Percentiles rank a stretch among this genome's conserved stretches.
phyloP scores from a whole-genome alignment of 2,113 vertebrate genomes.

The Puffinus mauretanicus region DNA sequence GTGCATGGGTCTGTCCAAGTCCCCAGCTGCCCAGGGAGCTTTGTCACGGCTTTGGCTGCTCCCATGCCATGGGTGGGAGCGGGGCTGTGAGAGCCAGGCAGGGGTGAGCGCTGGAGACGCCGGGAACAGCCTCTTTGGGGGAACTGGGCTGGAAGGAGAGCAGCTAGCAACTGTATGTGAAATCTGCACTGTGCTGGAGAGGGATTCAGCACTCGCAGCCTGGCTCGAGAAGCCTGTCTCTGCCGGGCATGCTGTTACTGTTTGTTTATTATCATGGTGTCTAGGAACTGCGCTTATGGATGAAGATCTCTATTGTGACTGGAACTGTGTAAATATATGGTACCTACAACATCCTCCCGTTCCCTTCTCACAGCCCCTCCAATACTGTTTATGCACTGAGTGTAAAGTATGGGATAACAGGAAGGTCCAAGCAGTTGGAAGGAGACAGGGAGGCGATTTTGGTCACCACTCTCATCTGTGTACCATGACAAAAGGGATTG shows the following conservation, averaged over 20 bases:
- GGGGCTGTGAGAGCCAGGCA: neutral
- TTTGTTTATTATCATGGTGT: neutral
- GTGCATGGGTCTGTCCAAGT: neutral
- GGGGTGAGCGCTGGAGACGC: neutral
- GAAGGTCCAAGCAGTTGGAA: neutral
- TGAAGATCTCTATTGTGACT: neutral
- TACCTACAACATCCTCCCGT: neutral
- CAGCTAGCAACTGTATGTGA: neutral
- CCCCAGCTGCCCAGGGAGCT: neutral
- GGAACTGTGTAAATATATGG: neutral
- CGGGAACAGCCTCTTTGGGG: neutral
- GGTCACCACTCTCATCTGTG: neutral
- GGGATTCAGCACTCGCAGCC: accelerated
- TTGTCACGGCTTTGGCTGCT: neutral
- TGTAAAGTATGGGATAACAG: neutral
- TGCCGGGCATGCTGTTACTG: neutral
- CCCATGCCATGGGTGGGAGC: accelerated
- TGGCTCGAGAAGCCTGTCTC: neutral
- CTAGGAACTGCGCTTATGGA: neutral
- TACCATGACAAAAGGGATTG: neutral
- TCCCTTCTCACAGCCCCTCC: neutral
- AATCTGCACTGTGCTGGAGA: neutral
- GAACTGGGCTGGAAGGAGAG: neutral
- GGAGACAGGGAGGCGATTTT: neutral
- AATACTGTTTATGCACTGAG: too few relatives aligned